Base-by-base conservation (phyloP, 2,888 invertebrate genomes). In the Monoplex corrugatus region DNA sequence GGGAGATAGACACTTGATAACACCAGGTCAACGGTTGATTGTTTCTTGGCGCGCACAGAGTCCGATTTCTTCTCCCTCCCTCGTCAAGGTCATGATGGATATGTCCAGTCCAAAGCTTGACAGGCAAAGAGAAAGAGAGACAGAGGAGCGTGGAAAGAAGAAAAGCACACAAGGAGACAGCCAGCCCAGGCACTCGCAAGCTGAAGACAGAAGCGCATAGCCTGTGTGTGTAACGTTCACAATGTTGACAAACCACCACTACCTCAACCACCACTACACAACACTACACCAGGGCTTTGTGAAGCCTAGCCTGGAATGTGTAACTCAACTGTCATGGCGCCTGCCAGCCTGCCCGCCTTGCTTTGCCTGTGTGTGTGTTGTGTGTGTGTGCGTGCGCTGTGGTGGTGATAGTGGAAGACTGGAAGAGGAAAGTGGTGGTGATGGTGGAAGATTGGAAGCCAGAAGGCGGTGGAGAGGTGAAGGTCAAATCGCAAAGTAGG, bases 1-100 rank as follows among this genome's bases (percentile, higher is more conserved):
- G 2, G 80, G 44, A 87, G 78, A 45, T 80, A 45, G 87, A 87
- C 87, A 87, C 57, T 78, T 38, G 87, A 87, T 87, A 87, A 78
- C 75, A 50, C 63, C 72, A 75, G 78, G 80, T 50, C 87, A 80
- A 57, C 78, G 72, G 43, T 87, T 78, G 45, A 87, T 80, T 87
- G 87, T 87, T 44, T 32, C 35, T 78, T 78, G 35, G 38, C 50
- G 45, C 78, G 87, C 75, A 44, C 38, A 28, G 87, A 32, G 38
- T 63, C 87, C 44, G 28, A 75, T 35, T 75, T 75, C 75, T 75
- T 19, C 10, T 23, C 63, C 23, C 28, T 6, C 38, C 13, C 0
- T 75, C n/a, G n/a, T 43, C 50, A 57, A 57, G 23, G 57, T 10
- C 57, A 38, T 75, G 75, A 75, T 75, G 75, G 75, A 75, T 38